phyloP scores from a whole-genome alignment of 2,797 vertebrate genomes.

The Acrocephalus scirpaceus region DNA sequence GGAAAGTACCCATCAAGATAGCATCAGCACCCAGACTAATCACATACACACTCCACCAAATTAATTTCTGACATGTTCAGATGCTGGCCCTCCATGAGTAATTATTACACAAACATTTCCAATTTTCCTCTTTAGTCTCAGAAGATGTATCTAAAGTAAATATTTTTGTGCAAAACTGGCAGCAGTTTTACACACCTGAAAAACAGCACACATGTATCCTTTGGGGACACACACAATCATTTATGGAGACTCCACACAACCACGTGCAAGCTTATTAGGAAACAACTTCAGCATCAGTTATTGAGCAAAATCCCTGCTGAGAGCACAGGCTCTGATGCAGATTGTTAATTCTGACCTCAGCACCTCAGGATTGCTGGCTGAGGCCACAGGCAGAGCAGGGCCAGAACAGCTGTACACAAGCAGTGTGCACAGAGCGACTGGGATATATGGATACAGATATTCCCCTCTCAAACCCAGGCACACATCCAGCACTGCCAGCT shows the following conservation, averaged over 20 bases:
- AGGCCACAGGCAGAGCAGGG: background rate
- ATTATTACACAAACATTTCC: slow-evolving; percentile 3
- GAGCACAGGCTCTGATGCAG: background rate
- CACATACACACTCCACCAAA: background rate
- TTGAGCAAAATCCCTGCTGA: background rate
- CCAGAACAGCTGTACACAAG: background rate
- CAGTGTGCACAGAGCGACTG: background rate
- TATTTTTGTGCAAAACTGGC: background rate
- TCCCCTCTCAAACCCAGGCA: background rate
- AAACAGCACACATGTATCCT: background rate
- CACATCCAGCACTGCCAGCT: background rate
- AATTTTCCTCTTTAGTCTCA: background rate
- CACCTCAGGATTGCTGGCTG: background rate
- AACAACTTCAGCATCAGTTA: background rate
- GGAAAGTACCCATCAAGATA: background rate
- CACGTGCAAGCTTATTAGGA: background rate
- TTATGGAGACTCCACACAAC: background rate
- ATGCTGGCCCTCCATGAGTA: background rate
- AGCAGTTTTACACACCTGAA: background rate
- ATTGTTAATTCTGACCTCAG: background rate
- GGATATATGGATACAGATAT: accelerated
- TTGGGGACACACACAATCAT: background rate
- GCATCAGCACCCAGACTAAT: slow-evolving; percentile 12
- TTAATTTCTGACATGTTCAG: background rate
- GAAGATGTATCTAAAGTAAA: background rate